Evolutionary conservation across 2,797 vertebrate genomes (phyloP).

Genomic region (Lepus oiostolus): DNA sequence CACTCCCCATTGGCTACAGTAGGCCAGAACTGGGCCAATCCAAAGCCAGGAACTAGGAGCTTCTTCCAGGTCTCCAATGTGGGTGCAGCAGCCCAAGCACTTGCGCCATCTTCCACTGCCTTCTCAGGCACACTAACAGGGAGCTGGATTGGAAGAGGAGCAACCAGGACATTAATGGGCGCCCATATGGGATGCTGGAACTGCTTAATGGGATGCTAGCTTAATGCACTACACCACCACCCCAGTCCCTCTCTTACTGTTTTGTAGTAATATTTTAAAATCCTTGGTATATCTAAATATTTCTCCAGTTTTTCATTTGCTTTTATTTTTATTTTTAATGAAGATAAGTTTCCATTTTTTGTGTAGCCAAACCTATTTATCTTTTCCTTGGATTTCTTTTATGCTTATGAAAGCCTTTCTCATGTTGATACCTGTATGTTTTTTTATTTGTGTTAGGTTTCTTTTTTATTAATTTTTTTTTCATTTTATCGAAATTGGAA

Average conservation of each 20-base stretch:
- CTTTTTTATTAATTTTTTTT: not conserved
- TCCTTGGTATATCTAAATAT: slow-evolving; percentile 18
- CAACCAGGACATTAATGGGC: too few species aligned
- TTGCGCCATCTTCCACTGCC: too few species aligned
- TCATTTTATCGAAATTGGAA: slow-evolving; percentile 30
- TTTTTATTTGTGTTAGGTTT: slow-evolving; percentile 22
- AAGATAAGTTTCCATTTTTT: slow-evolving; percentile 42
- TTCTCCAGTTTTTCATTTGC: slow-evolving; percentile 3
- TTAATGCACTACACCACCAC: too few species aligned
- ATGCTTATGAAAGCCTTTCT: not conserved
- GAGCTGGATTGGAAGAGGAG: too few species aligned
- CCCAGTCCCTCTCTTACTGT: not conserved
- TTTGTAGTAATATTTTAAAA: slow-evolving; percentile 54
- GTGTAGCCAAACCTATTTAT: not conserved
- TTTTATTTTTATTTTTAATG: slow-evolving; percentile 30
- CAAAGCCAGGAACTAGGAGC: too few species aligned
- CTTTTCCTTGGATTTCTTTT: slow-evolving; percentile 45
- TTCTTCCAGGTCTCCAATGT: too few species aligned
- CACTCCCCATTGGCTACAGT: too few species aligned
- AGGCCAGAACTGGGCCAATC: too few species aligned
- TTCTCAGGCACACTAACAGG: too few species aligned
- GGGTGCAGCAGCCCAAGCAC: too few species aligned
- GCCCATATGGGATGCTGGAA: too few species aligned
- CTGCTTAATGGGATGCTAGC: too few species aligned
- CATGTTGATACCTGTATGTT: not conserved